Evolutionary conservation across 2,113 vertebrate species (phyloP).

Genomic region (Tachysurus fulvidraco): DNA sequence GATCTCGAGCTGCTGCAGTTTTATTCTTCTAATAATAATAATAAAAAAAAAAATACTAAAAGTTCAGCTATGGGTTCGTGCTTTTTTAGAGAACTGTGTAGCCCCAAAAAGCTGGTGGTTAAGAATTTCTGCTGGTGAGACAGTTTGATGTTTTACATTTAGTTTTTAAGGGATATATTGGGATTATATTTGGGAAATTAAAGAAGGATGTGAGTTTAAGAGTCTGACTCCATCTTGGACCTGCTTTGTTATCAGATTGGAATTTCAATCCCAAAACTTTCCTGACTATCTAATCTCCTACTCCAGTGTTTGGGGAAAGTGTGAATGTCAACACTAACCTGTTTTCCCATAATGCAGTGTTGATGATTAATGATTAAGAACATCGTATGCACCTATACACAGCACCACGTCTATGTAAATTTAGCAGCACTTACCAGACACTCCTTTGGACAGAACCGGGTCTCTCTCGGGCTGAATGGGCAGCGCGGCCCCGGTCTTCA

Average conservation of each 20-base stretch:
- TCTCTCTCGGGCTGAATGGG: slow-evolving; percentile 86
- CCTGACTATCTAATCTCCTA: not conserved
- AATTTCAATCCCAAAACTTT: not conserved
- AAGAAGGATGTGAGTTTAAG: not conserved
- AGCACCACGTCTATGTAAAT: not conserved
- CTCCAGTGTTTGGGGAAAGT: not conserved
- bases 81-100: not conserved
- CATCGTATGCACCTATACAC: not conserved
- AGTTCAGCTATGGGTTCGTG: no score
- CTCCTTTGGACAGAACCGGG: slow-evolving; percentile 77
- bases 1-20: not conserved
- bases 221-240: slow-evolving; percentile 9
- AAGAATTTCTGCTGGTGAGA: not conserved
- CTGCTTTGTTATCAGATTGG: not conserved
- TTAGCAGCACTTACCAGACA: slow-evolving; percentile 73
- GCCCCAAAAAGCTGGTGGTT: not conserved
- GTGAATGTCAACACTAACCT: not conserved
- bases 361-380: not conserved
- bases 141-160: not conserved
- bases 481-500: slow-evolving; percentile 74
- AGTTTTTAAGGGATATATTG: not conserved
- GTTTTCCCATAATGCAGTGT: not conserved
- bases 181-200: not conserved
- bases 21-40: not conserved
- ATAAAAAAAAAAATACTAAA: no score